Conservation (phyloP, 2,113 vertebrate species). For the Grammomys surdaster region DNA sequence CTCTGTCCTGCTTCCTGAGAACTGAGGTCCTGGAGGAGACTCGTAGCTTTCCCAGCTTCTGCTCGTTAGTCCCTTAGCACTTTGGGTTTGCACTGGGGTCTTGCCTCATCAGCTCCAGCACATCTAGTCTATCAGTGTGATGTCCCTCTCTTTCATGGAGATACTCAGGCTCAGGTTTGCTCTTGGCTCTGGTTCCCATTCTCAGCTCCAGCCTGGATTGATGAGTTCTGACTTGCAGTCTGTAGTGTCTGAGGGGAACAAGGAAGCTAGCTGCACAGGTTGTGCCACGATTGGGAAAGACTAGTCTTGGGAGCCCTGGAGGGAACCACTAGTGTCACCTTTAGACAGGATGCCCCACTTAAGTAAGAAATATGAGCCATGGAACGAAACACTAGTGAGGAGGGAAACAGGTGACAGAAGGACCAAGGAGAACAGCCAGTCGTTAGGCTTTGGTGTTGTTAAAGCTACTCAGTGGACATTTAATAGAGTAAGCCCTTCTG, state of each 20-base stretch:
- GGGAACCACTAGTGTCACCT: background rate
- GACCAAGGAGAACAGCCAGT: fast-evolving
- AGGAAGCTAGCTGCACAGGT: fast-evolving
- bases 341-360: background rate
- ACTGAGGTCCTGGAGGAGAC: background rate
- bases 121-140: fast-evolving
- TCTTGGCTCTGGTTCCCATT: fast-evolving
- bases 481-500: background rate
- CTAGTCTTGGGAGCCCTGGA: too few species aligned
- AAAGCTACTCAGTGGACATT: background rate
- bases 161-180: background rate
- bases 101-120: background rate
- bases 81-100: background rate
- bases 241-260: too few species aligned
- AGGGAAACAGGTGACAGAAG: background rate
- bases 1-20: background rate
- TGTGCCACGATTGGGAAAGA: background rate
- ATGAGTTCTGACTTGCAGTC: background rate
- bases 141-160: background rate
- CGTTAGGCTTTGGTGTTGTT: too few species aligned
- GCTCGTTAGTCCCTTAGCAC: too few species aligned
- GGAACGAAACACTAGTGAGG: background rate
- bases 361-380: background rate
- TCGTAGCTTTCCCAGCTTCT: fast-evolving
- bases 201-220: background rate